These are phyloP conservation scores for Nymphicus hollandicus DNA, from an alignment of 2,113 vertebrate genomes.

Conservation along the genomic window DNA sequence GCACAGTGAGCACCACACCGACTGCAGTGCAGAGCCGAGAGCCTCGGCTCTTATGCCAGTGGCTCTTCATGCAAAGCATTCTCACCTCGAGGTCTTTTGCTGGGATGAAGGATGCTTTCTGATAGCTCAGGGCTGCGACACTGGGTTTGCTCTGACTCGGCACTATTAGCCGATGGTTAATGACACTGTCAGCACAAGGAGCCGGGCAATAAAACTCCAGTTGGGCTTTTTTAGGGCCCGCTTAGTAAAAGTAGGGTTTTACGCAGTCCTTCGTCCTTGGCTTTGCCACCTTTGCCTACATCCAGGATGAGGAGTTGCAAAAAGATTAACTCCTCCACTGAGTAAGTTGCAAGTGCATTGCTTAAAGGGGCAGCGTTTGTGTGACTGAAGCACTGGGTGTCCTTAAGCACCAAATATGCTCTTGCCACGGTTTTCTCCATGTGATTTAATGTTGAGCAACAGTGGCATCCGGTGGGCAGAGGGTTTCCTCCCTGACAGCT, in stretches of 20 bases:
- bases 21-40: slow-evolving; percentile 25
- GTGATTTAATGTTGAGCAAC: slow-evolving; percentile 65
- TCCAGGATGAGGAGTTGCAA: background rate
- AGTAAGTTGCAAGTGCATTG: background rate
- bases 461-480: slow-evolving; percentile 76
- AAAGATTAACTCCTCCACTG: background rate
- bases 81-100: slow-evolving; percentile 47
- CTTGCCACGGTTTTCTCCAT: slow-evolving; percentile 42
- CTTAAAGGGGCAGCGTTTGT: background rate
- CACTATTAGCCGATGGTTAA: slow-evolving; percentile 50
- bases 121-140: background rate
- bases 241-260: slow-evolving; percentile 18
- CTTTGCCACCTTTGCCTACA: background rate
- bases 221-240: background rate
- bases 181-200: slow-evolving; percentile 38
- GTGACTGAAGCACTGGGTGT: background rate
- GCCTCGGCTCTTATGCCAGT: background rate
- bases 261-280: background rate
- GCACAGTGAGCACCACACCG: background rate
- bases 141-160: slow-evolving; percentile 33
- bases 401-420: slow-evolving; percentile 35
- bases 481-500: background rate
- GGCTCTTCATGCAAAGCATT: slow-evolving; percentile 52
- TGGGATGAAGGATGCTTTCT: slow-evolving; percentile 36
- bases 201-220: background rate